These are phyloP conservation scores for Columba livia DNA, from an alignment of 2,113 vertebrate species.

Conservation along the genomic window DNA sequence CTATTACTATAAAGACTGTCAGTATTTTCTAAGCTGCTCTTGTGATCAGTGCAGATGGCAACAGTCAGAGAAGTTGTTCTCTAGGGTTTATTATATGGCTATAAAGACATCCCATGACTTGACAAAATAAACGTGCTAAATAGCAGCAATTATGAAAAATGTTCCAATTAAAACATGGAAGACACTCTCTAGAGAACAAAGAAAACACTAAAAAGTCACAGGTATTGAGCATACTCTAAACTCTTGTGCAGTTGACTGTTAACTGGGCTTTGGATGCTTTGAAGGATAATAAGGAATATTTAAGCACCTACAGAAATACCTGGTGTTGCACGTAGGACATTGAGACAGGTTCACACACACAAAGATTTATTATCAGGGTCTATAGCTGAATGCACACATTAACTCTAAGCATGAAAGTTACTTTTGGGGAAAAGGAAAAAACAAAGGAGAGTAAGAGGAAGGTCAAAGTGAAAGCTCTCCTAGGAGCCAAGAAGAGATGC, in stretches of 20 bases:
- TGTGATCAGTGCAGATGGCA: constrained; percentile 79
- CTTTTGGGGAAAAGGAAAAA: background rate
- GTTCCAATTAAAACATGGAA: constrained; percentile 68
- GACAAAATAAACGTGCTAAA: constrained; percentile 78
- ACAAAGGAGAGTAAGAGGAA: background rate
- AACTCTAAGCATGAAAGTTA: background rate
- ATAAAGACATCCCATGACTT: constrained; percentile 77
- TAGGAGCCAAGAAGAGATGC: background rate
- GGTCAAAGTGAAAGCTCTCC: background rate
- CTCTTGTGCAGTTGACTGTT: background rate
- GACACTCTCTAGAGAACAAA: constrained; percentile 6
- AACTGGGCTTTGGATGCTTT: background rate
- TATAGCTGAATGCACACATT: background rate
- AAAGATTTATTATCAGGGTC: background rate
- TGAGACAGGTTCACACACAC: background rate
- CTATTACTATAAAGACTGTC: constrained; percentile 78
- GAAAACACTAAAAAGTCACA: background rate
- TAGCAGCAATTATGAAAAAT: constrained; percentile 77
- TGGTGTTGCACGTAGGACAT: background rate
- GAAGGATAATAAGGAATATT: background rate
- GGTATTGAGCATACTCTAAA: background rate
- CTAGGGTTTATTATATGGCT: constrained; percentile 77
- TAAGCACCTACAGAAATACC: background rate
- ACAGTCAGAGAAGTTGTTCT: constrained; percentile 77
- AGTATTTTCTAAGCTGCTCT: constrained; percentile 74